phyloP scores from a whole-genome alignment of 2,797 vertebrate genomes.

The Thalassophryne amazonica region DNA sequence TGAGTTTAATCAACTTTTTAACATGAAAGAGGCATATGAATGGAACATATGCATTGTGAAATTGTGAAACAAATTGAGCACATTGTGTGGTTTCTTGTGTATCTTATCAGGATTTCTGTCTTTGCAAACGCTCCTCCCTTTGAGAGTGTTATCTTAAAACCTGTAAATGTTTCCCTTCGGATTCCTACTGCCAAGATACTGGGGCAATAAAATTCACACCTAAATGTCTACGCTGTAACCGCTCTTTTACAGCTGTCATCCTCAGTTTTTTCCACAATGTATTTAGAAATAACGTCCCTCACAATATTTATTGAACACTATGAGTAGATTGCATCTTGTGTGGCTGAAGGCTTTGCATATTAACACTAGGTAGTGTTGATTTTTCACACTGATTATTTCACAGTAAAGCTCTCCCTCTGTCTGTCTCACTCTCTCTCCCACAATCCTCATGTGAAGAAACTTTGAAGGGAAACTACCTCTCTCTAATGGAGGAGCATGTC shows the following conservation, averaged over 20 bases:
- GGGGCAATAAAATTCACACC: slow-evolving; percentile 41
- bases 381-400: slow-evolving; percentile 16
- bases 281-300: slow-evolving; percentile 12
- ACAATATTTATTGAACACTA: slow-evolving; percentile 67
- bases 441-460: not conserved
- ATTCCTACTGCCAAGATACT: slow-evolving; percentile 24
- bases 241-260: slow-evolving; percentile 10
- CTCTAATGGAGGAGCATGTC: slow-evolving; percentile 7
- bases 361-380: slow-evolving; percentile 30
- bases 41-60: slow-evolving; percentile 40
- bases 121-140: slow-evolving; percentile 26
- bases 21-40: slow-evolving; percentile 33
- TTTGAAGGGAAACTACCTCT: not conserved
- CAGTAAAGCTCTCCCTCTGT: slow-evolving; percentile 15
- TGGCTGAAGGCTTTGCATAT: slow-evolving; percentile 28
- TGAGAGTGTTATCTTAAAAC: slow-evolving; percentile 44
- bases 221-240: slow-evolving; percentile 32
- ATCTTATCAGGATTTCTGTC: slow-evolving; percentile 33
- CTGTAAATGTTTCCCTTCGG: slow-evolving; percentile 31
- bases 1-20: slow-evolving; percentile 26
- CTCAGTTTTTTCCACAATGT: slow-evolving; percentile 8
- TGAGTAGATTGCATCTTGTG: slow-evolving; percentile 41
- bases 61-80: slow-evolving; percentile 30
- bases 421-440: not conserved
- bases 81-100: slow-evolving; percentile 28